A percentile compares a stretch with the other conserved stretches of the same genome.
These are phyloP conservation scores for Diabrotica virgifera DNA, from an alignment of 1,140 invertebrate genomes.

Conservation along the genomic window DNA sequence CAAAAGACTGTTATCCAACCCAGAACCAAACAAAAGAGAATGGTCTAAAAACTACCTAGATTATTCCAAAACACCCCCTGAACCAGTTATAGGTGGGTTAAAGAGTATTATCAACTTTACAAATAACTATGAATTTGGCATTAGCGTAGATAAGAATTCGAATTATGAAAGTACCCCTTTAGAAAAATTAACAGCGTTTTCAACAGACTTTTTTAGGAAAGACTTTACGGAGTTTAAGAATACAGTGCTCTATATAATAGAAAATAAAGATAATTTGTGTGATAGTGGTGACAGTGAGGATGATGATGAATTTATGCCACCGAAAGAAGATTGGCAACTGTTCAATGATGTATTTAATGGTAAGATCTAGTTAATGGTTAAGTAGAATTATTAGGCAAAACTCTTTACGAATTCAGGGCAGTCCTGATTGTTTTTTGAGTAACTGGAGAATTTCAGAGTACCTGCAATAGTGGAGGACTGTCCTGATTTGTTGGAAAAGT, in stretches of 20 bases:
- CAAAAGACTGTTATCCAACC: slow-evolving; percentile 37
- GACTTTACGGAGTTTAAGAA: slow-evolving; percentile 42
- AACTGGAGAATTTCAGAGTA: no score
- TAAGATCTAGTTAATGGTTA: no score
- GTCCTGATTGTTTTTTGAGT: no score
- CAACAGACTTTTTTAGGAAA: slow-evolving; percentile 41
- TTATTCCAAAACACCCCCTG: neutral
- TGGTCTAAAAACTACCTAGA: slow-evolving; percentile 12
- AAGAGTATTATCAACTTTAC: slow-evolving; percentile 42
- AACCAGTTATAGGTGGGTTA: slow-evolving; percentile 31
- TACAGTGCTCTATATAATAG: slow-evolving; percentile 41
- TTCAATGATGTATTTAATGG: no score
- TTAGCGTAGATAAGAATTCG: slow-evolving; percentile 31
- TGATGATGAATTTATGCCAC: slow-evolving; percentile 17
- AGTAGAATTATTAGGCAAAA: no score
- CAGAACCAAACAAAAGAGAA: slow-evolving; percentile 31
- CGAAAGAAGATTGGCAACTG: no score
- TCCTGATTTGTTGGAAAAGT: no score
- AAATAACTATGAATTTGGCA: slow-evolving; percentile 43
- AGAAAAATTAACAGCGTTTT: slow-evolving; percentile 40
- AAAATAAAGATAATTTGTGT: slow-evolving; percentile 35
- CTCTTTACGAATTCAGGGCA: no score
- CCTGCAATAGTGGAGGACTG: no score
- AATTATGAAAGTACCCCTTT: slow-evolving; percentile 38
- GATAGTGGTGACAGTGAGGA: slow-evolving; percentile 36